Base-by-base conservation (phyloP, 2,797 vertebrate species). In the Glyptemys insculpta region DNA sequence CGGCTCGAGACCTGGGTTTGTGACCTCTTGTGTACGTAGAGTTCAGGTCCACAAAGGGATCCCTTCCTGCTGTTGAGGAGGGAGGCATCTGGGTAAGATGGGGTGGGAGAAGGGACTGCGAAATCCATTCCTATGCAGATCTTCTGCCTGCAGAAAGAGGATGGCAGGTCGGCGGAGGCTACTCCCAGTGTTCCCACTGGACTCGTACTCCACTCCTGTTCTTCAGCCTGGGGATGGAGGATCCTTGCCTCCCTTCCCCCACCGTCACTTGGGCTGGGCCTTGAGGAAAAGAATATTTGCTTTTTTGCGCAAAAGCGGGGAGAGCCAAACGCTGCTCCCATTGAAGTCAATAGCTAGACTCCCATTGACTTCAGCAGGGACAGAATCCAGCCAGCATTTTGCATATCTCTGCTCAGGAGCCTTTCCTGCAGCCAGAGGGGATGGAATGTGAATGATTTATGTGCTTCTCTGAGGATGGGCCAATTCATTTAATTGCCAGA, bases 361-460 rank as follows among this genome's bases (percentile, higher is more conserved):
- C 5, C 8, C 15, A 18, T 79, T 25, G 44, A 15, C 37, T 50
- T 47, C 44, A 0, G 47, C 4, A 52, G 81, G 76, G 56, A 8
- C 59, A 72, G 41, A 88, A 49, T 2, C 25, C 80, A n/a, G n/a
- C 27, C 41, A 15, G n/a, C 18, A 37, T 44, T 95, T 95, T 85
- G 37, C 65, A 74, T 57, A 29, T 15, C 1, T 0, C 53, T 6
- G 5, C 79, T 85, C 1, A 0, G n/a, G 47, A 83, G 5, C 37
- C 49, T 92, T 94, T 81, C 85, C 41, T 5, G 84, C 80, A 85
- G 65, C 47, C 54, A 0, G 0, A 34, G 37, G 3, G 68, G 92
- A 87, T 79, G 83, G 84, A 18, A 59, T 1, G 16, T 12, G 54
- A 95, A 16, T 34, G 83, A 96, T 97, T 97, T 88, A 81, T 95